Evolutionary conservation across 2,113 vertebrate species (phyloP), one percentile per base, ranked within the genome.

Genomic region (Salvelinus alpinus): DNA sequence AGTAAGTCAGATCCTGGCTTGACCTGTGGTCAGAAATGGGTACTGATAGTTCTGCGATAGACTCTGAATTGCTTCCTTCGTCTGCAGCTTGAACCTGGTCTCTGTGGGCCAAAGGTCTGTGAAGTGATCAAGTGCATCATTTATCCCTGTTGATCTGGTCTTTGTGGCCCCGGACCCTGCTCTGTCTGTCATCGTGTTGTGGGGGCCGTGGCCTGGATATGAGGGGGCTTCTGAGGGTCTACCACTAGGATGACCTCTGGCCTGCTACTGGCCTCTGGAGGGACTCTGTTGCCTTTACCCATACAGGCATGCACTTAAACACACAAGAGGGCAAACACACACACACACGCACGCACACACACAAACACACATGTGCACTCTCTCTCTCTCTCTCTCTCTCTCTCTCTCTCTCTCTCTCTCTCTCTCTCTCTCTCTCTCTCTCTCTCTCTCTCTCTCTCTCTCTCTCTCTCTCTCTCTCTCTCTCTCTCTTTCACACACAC

Each of bases 91-190:
- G 88, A 90, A 90, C 86, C 85, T 76, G 84, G 76, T 82, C 80
- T 76, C 73, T 73, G 85, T 90, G 88, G 86, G 87, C 67, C 81
- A 85, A 60, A 88, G 84, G 84, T 87, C 81, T 88, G 79, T 80
- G 84, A 77, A 77, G 85, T 89, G 90, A 90, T 90, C 89, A 84
- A 87, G 91, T 87, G 83, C 76, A 74, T 82, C 44, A 29, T 84
- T 87, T 47, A 76, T 83, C 81, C 78, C 73, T 73, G 84, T 80
- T 90, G 90, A 88, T 88, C 77, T 79, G 76, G 75, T 79, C 77
- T 77, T 76, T 80, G 82, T 80, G 78, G 79, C 84, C 76, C 27
- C 1, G 79, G 84, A 72, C 64, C 78, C 57, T 14, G 48, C 76
- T 73, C 14, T 54, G 12, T 54, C 51, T 14, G 16, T 18, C 68